phyloP scores from a whole-genome alignment of 2,888 invertebrate species.

The Isoperla grammatica region DNA sequence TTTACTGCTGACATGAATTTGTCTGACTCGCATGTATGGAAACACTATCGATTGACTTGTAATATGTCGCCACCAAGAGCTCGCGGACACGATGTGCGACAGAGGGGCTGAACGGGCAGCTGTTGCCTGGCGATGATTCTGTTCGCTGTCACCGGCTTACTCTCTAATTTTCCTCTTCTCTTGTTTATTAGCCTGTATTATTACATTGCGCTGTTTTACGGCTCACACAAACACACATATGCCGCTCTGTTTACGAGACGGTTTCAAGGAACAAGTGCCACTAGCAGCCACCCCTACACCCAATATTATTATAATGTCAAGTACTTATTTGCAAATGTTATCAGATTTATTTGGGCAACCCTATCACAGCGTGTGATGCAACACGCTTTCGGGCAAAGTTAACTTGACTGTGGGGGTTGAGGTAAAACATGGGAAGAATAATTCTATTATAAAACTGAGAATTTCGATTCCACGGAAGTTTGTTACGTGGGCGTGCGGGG shows the following conservation, averaged over 20 bases:
- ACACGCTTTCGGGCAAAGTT: slow-evolving; percentile 7
- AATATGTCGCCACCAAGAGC: too few species aligned
- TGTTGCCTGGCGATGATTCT: slow-evolving; percentile 17
- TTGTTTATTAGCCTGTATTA: slow-evolving; percentile 25
- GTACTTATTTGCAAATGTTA: slow-evolving; percentile 49
- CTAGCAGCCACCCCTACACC: slow-evolving; percentile 8
- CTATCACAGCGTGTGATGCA: slow-evolving; percentile 4
- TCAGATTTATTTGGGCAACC: slow-evolving; percentile 42
- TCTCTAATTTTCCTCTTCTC: slow-evolving; percentile 17
- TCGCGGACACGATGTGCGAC: too few species aligned
- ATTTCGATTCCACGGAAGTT: too few species aligned
- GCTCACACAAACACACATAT: slow-evolving; percentile 16
- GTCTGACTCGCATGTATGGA: too few species aligned
- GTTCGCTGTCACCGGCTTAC: slow-evolving; percentile 13
- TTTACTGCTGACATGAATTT: too few species aligned
- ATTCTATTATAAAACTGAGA: too few species aligned
- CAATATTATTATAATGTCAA: slow-evolving; percentile 30
- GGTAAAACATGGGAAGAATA: too few species aligned
- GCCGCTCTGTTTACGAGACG: slow-evolving; percentile 23
- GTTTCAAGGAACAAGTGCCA: slow-evolving; percentile 15
- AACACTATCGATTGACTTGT: too few species aligned
- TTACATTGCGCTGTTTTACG: slow-evolving; percentile 24
- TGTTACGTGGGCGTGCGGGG: too few species aligned
- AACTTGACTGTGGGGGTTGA: too few species aligned
- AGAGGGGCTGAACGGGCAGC: background rate